Evolutionary conservation across 2,888 invertebrate genomes (phyloP).

Genomic region (Proisotoma minuta): DNA sequence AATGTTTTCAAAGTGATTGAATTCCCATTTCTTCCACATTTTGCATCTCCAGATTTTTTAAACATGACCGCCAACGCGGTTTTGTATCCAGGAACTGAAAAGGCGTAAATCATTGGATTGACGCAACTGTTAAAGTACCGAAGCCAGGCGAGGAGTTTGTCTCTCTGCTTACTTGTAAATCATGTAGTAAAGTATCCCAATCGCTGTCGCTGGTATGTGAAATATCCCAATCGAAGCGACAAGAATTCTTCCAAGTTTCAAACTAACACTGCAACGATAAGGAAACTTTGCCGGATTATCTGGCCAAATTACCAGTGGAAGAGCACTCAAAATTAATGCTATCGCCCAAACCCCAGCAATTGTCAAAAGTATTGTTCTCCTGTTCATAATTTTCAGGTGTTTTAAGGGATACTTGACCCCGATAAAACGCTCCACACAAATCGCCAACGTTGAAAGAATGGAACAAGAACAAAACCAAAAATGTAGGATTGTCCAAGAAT

Average conservation of each 20-base stretch:
- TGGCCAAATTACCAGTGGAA: background rate
- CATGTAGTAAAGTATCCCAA: background rate
- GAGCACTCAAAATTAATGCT: background rate
- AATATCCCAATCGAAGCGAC: background rate
- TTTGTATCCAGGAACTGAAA: constrained; percentile 30
- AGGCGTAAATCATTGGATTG: constrained; percentile 36
- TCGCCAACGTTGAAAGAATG: background rate
- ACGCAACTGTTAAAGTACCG: constrained; percentile 36
- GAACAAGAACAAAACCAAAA: background rate
- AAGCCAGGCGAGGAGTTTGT: constrained; percentile 36
- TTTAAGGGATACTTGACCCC: background rate
- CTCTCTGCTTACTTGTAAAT: background rate
- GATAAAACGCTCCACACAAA: background rate
- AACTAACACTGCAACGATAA: background rate
- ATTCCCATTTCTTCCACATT: too few relatives aligned
- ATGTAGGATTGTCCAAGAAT: background rate
- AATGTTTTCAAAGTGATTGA: too few relatives aligned
- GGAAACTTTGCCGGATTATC: background rate
- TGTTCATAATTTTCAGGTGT: background rate
- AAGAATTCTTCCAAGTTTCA: background rate
- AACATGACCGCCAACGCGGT: constrained; percentile 21
- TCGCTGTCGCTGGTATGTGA: background rate
- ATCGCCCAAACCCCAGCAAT: background rate
- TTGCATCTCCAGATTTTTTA: too few relatives aligned
- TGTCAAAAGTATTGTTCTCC: background rate